Evolutionary conservation across 1,140 invertebrate species (phyloP), one percentile per base, ranked within the genome.

Genomic region (Nasonia vitripennis): DNA sequence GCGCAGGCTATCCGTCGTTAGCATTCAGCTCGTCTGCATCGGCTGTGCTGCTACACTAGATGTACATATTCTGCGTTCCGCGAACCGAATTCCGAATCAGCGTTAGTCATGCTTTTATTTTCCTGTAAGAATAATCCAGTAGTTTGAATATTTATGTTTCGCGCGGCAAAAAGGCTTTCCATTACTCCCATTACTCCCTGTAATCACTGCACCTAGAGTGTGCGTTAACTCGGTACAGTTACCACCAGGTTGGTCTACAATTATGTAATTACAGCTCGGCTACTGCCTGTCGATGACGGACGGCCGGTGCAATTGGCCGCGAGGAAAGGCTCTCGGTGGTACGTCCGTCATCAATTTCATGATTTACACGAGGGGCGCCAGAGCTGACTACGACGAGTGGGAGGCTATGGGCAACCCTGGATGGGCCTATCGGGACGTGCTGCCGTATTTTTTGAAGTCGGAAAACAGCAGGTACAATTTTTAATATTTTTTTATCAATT

Each of bases 361-460:
- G 95, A 96, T 97, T 1, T 97, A 97, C 87, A 95, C 96, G 70
- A 93, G 96, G 78, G 96, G 97, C 1, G 95, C 95, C 87, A 94
- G 94, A 1, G 89, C 92, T 9, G 96, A 97, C 91, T 97, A 96
- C 89, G 95, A 97, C 88, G 92, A 94, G 68, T 97, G 96, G 96
- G 95, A 92, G 7, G 92, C 92, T 12, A 93, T 96, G 87, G 98
- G 98, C 2, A 98, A 98, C 89, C 91, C 93, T 2, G 97, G 97
- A 0, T 99, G 98, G 98, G 95, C 96, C 31, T 99, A 97, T 90
- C 91, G 95, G 1, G 96, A 98, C 79, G 94, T 98, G 0, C 89
- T 98, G 11, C 96, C 95, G 0, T 98, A 98, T 91, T 98, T 98
- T 88, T 94, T 95, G 41, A 98, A 97, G 90, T 96, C 96, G 0